Percentiles rank a stretch among this genome's conserved stretches.
Evolutionary conservation across 2,113 vertebrate species (phyloP).

Genomic region (Cnemophilus loriae): DNA sequence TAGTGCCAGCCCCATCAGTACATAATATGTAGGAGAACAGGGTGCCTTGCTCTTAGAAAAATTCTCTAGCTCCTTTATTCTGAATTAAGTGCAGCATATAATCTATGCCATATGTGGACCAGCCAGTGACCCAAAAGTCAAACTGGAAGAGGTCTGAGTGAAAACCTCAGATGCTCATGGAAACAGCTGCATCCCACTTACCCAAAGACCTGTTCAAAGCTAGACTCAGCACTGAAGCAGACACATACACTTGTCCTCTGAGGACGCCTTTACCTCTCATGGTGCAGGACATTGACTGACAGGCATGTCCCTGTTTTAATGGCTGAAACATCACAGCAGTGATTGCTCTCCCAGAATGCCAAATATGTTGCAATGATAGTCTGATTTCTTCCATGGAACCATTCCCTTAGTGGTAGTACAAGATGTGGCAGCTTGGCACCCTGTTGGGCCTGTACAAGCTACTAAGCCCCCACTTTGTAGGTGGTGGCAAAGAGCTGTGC

Average conservation of each 20-base stretch:
- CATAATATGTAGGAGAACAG: neutral
- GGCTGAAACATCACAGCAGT: neutral
- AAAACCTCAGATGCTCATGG: neutral
- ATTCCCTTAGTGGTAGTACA: neutral
- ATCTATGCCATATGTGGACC: neutral
- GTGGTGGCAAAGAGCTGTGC: neutral
- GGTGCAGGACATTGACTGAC: neutral
- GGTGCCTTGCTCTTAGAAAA: neutral
- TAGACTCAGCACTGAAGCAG: neutral
- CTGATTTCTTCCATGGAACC: neutral
- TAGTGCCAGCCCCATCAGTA: neutral
- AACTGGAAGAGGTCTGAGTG: neutral
- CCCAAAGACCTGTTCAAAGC: neutral
- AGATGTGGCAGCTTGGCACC: neutral
- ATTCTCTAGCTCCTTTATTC: neutral
- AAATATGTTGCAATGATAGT: neutral
- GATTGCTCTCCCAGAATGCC: neutral
- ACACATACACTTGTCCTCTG: neutral
- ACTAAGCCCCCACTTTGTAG: neutral
- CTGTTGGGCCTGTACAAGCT: neutral
- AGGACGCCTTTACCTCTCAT: neutral
- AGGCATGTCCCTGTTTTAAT: neutral
- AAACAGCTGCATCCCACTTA: neutral
- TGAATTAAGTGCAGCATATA: neutral
- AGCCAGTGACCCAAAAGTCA: neutral